These are phyloP conservation scores for Heliothis subflexa DNA, from an alignment of 1,140 invertebrate species.

Conservation along the genomic window DNA sequence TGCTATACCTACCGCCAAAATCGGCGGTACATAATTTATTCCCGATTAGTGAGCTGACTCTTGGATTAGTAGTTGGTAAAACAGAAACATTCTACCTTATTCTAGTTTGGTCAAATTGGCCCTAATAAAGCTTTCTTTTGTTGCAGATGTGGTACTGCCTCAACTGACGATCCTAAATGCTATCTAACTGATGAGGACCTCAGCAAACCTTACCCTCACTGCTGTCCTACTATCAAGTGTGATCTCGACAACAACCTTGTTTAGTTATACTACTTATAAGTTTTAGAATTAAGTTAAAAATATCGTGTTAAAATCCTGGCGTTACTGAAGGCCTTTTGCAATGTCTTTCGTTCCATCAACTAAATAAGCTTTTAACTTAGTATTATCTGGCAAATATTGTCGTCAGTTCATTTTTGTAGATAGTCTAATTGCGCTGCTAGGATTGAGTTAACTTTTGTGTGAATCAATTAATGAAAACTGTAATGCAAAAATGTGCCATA, in stretches of 20 bases:
- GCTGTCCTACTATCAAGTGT: slow-evolving; percentile 68
- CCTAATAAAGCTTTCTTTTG: slow-evolving; percentile 34
- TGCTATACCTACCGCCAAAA: too few species aligned
- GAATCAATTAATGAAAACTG: background rate
- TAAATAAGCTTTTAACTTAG: too few species aligned
- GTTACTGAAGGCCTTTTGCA: slow-evolving; percentile 22
- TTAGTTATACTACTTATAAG: slow-evolving; percentile 43
- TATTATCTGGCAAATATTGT: too few species aligned
- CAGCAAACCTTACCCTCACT: slow-evolving; percentile 67
- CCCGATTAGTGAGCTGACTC: too few species aligned
- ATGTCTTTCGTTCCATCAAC: too few species aligned
- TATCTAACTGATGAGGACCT: slow-evolving; percentile 59
- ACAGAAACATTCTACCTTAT: too few species aligned
- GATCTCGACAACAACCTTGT: slow-evolving; percentile 66
- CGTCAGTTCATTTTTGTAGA: too few species aligned
- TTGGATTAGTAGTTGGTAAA: too few species aligned
- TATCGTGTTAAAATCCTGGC: slow-evolving; percentile 43
- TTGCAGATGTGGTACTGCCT: slow-evolving; percentile 65
- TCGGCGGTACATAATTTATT: too few species aligned
- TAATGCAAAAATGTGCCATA: slow-evolving; percentile 1
- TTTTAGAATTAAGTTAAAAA: slow-evolving; percentile 31
- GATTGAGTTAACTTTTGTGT: background rate
- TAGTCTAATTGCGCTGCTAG: too few species aligned
- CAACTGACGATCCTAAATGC: slow-evolving; percentile 59
- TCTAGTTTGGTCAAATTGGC: too few species aligned